phyloP scores from a whole-genome alignment of 2,888 invertebrate genomes.

The Spodoptera littoralis region DNA sequence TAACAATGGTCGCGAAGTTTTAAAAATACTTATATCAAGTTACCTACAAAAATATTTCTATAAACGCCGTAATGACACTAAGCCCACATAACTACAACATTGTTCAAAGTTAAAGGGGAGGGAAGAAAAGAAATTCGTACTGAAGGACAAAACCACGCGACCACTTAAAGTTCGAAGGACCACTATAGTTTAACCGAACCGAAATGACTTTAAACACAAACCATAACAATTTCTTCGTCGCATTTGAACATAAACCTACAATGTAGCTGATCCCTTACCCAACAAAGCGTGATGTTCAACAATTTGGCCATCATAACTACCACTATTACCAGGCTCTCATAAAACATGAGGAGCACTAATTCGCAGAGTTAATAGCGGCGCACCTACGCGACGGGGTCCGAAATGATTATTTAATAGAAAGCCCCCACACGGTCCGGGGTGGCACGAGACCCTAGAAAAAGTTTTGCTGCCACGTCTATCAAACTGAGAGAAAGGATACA shows the following conservation, averaged over 20 bases:
- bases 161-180: background rate
- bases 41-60: background rate
- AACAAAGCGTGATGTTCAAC: constrained; percentile 29
- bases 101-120: too few species aligned
- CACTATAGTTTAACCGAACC: background rate
- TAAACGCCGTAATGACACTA: too few species aligned
- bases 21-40: background rate
- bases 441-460: constrained; percentile 83
- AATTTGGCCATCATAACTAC: constrained; percentile 43
- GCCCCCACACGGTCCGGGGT: constrained; percentile 71
- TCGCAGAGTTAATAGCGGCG: constrained; percentile 75
- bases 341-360: constrained; percentile 68
- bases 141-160: too few species aligned
- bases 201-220: too few species aligned
- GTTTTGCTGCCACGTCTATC: constrained; percentile 82
- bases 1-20: background rate
- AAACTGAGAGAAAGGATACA: constrained; percentile 71
- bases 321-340: constrained; percentile 54
- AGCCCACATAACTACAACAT: too few species aligned
- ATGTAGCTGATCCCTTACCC: background rate
- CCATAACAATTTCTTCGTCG: too few species aligned
- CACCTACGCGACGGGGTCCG: constrained; percentile 74
- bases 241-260: constrained; percentile 1
- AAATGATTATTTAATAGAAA: constrained; percentile 85
- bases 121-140: too few species aligned